Conservation (phyloP, 2,888 invertebrate species). For the Platycnemis pennipes region DNA sequence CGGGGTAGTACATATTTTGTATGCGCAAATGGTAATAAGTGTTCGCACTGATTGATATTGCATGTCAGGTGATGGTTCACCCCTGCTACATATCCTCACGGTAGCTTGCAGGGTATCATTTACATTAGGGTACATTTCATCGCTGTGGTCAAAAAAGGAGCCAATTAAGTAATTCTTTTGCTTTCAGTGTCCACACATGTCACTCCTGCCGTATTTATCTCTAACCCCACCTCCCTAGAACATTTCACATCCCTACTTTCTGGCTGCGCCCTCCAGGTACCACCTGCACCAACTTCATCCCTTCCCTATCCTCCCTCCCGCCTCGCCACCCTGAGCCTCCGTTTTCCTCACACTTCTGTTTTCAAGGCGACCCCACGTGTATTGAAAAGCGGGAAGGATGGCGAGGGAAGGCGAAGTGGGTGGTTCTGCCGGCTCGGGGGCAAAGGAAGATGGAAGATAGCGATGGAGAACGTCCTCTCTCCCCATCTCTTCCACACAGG, state of each 20-base stretch:
- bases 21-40: too few relatives aligned
- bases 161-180: neutral
- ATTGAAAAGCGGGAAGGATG: slow-evolving; percentile 7
- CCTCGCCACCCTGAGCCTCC: neutral
- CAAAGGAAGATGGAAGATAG: slow-evolving; percentile 3
- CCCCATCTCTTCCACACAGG: neutral
- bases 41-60: too few relatives aligned
- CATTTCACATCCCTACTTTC: neutral
- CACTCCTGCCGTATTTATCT: neutral
- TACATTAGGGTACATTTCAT: neutral
- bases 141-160: neutral
- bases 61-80: too few relatives aligned
- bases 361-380: neutral
- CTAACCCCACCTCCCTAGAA: neutral
- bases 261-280: neutral
- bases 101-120: too few relatives aligned
- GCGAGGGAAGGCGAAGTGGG: neutral
- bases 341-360: neutral
- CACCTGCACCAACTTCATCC: neutral
- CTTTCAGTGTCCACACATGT: neutral
- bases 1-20: too few relatives aligned
- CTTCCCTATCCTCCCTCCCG: neutral
- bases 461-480: neutral
- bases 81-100: too few relatives aligned
- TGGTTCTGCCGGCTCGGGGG: neutral